Conservation (phyloP, 2,113 vertebrate species). For the Kryptolebias marmoratus region DNA sequence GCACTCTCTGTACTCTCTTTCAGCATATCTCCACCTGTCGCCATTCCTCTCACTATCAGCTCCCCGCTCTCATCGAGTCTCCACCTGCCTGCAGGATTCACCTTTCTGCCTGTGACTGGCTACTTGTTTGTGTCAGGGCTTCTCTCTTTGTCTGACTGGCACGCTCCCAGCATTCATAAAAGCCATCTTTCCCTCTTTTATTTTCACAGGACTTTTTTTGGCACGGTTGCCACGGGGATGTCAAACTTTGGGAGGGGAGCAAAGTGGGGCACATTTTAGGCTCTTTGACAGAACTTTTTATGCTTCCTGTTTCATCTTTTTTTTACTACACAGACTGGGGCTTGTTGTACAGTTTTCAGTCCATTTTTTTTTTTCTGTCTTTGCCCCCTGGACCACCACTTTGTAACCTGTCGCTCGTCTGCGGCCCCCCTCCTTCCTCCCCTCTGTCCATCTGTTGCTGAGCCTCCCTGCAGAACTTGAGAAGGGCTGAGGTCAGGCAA, state of each 20-base stretch:
- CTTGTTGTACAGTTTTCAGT: constrained; percentile 27
- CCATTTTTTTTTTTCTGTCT: constrained; percentile 26
- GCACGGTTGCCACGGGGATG: constrained; percentile 74
- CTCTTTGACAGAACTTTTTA: constrained; percentile 42
- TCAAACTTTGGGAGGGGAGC: constrained; percentile 55
- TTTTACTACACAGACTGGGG: background rate
- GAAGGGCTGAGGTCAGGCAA: constrained; percentile 79
- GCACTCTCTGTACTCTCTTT: constrained; percentile 65
- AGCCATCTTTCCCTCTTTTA: constrained; percentile 47
- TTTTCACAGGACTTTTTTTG: constrained; percentile 66
- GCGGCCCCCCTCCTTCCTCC: constrained; percentile 36
- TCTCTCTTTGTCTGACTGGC: constrained; percentile 41
- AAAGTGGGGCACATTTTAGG: constrained; percentile 29
- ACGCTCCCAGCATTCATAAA: constrained; percentile 69
- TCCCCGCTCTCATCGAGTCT: constrained; percentile 60
- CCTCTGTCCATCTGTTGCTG: constrained; percentile 78
- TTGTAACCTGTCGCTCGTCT: constrained; percentile 66
- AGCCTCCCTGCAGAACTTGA: constrained; percentile 76
- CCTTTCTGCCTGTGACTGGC: constrained; percentile 58
- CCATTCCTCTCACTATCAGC: constrained; percentile 65
- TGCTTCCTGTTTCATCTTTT: constrained; percentile 9
- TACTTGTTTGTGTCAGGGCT: constrained; percentile 12
- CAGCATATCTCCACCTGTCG: constrained; percentile 71
- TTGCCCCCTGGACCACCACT: constrained; percentile 47
- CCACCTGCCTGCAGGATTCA: constrained; percentile 73